phyloP scores from a whole-genome alignment of 2,888 invertebrate genomes.

The Melieria picta region DNA sequence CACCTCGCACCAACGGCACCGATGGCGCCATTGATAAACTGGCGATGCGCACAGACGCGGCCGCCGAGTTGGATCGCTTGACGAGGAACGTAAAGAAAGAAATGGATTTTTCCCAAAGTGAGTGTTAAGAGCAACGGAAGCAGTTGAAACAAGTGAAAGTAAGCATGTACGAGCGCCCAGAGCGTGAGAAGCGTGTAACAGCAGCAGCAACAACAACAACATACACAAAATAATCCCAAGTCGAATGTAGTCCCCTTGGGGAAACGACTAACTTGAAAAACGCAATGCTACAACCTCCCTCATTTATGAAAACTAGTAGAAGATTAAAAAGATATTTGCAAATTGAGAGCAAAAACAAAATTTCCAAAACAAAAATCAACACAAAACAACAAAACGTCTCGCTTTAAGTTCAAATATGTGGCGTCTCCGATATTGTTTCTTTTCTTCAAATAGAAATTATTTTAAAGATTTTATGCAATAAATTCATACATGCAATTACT shows the following conservation, averaged over 20 bases:
- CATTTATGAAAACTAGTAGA: no score
- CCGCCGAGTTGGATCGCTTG: conserved; percentile 90
- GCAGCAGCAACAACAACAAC: neutral
- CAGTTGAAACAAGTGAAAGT: no score
- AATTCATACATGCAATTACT: conserved; percentile 17
- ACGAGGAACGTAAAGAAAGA: conserved; percentile 72
- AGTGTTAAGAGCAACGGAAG: conserved; percentile 55
- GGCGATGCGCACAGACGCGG: conserved; percentile 86
- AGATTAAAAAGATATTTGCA: neutral
- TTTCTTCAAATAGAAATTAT: conserved; percentile 14
- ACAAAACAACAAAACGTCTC: conserved; percentile 9
- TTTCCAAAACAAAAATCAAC: neutral
- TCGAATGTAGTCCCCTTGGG: neutral
- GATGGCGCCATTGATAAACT: conserved; percentile 71
- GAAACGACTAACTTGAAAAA: no score
- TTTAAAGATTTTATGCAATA: conserved; percentile 15
- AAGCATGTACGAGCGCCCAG: no score
- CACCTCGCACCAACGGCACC: conserved; percentile 63
- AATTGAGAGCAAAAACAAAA: neutral
- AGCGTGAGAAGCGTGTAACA: neutral
- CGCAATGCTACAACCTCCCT: no score
- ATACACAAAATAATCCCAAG: neutral
- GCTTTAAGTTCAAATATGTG: conserved; percentile 28
- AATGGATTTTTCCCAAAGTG: conserved; percentile 66
- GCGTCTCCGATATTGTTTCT: conserved; percentile 7